Evolutionary conservation across 2,113 vertebrate genomes (phyloP).

Genomic region (Gobiocypris rarus): DNA sequence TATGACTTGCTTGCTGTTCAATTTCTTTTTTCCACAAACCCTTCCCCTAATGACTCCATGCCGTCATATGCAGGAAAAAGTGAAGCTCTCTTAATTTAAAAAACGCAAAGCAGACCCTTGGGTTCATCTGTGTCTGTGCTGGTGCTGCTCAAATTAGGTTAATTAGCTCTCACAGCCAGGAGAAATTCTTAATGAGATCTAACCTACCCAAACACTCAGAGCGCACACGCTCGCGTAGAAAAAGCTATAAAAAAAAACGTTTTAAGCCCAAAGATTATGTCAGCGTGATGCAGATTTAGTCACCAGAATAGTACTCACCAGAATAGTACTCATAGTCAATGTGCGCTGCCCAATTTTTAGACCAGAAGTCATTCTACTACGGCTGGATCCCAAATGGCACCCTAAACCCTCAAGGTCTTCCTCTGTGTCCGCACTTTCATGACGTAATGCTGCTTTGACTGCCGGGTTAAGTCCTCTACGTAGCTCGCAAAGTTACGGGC

Average conservation of each 20-base stretch:
- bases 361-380: no score
- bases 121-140: constrained; percentile 23
- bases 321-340: no score
- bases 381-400: no score
- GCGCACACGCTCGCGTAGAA: neutral
- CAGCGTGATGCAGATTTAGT: no score
- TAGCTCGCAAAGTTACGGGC: no score
- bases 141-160: constrained; percentile 42
- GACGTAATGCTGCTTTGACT: no score
- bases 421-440: no score
- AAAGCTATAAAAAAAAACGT: neutral
- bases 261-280: neutral
- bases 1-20: neutral
- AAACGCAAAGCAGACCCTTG: constrained; percentile 33
- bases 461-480: no score
- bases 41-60: neutral
- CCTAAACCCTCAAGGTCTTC: no score
- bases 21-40: constrained; percentile 1
- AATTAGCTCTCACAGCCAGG: constrained; percentile 43
- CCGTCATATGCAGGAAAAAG: neutral
- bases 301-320: no score
- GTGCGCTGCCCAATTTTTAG: no score
- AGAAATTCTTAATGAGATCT: constrained; percentile 35
- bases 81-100: constrained; percentile 28
- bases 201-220: neutral